Percentiles rank a stretch among this genome's conserved stretches.
These are phyloP conservation scores for Lordiphosa stackelbergi DNA, from an alignment of 1,140 invertebrate genomes.

Conservation along the genomic window DNA sequence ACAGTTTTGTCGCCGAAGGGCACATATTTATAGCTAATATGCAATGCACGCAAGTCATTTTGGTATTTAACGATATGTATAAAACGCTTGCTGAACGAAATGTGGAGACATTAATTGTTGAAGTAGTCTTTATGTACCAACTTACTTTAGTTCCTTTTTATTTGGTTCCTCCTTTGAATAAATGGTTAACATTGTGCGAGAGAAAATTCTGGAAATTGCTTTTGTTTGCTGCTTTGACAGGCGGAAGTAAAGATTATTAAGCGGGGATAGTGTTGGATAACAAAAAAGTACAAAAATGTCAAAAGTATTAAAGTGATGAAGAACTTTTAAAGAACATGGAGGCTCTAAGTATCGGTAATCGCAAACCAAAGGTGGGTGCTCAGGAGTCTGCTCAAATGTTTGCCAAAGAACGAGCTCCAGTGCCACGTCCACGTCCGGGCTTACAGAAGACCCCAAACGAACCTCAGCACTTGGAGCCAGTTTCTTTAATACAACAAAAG, in stretches of 20 bases:
- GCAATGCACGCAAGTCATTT: slow-evolving; percentile 25
- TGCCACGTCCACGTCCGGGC: slow-evolving; percentile 6
- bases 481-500: slow-evolving; percentile 26
- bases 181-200: no score
- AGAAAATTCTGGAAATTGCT: no score
- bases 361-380: neutral
- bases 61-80: slow-evolving; percentile 23
- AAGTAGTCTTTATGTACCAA: no score
- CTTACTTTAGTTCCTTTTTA: no score
- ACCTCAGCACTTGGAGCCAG: neutral
- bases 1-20: slow-evolving; percentile 32
- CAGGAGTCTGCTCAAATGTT: slow-evolving; percentile 34
- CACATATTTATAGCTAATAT: slow-evolving; percentile 27
- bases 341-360: slow-evolving; percentile 1
- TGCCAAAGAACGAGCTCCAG: slow-evolving; percentile 13
- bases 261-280: no score
- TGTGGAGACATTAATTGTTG: no score
- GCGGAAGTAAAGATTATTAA: no score
- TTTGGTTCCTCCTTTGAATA: no score
- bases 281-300: no score
- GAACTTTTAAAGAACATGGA: slow-evolving; percentile 26
- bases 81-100: slow-evolving; percentile 23
- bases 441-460: neutral
- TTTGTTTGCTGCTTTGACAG: no score
- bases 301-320: slow-evolving; percentile 13